These are phyloP conservation scores for Eueremaeus valkanovi DNA, from an alignment of 2,888 invertebrate genomes.

Conservation along the genomic window DNA sequence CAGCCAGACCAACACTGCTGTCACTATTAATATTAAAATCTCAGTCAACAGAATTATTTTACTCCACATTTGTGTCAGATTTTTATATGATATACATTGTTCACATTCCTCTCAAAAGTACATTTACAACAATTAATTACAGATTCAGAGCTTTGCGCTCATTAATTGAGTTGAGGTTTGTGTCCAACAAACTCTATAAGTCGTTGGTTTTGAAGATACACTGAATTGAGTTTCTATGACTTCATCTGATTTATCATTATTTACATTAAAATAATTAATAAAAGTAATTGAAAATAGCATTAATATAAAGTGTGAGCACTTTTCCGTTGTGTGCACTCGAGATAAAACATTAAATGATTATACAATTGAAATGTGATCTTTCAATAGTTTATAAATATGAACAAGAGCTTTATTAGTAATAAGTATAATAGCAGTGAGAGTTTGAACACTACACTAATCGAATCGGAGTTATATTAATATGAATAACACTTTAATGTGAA, in stretches of 20 bases:
- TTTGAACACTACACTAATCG: too few species aligned
- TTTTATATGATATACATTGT: too few species aligned
- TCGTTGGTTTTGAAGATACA: background rate
- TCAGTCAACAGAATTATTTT: slow-evolving; percentile 10
- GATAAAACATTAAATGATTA: background rate
- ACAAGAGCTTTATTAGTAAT: too few species aligned
- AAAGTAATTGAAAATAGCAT: background rate
- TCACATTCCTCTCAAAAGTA: background rate
- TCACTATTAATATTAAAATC: slow-evolving; percentile 9
- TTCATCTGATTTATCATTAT: slow-evolving; percentile 24
- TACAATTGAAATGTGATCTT: background rate
- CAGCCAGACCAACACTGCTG: background rate
- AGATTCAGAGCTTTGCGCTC: background rate
- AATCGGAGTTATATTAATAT: too few species aligned
- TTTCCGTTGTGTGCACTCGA: background rate
- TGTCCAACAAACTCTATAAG: background rate
- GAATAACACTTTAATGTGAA: too few species aligned
- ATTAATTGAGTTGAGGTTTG: background rate
- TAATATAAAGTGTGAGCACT: slow-evolving; percentile 1
- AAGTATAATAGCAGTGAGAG: too few species aligned
- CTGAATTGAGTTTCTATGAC: slow-evolving; percentile 11
- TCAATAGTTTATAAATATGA: background rate
- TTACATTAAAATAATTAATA: slow-evolving; percentile 1
- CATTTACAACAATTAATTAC: background rate
- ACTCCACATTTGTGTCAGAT: background rate